phyloP scores from a whole-genome alignment of 2,888 invertebrate species.

The Drosophila sordidula region DNA sequence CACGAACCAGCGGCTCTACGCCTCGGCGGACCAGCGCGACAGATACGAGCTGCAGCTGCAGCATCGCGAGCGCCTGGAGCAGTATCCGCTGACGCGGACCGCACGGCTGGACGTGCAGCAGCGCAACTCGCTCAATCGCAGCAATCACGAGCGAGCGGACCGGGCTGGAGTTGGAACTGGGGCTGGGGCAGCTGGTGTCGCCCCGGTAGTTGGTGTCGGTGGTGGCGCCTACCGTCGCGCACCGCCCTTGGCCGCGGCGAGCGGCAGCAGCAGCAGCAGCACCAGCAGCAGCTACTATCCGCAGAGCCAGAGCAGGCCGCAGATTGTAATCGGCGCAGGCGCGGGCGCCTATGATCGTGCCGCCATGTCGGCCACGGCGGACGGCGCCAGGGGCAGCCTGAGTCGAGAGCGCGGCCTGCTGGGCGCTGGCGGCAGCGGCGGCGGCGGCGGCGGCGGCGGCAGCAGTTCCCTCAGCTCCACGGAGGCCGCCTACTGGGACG shows the following conservation, averaged over 20 bases:
- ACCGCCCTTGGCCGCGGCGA: slow-evolving; percentile 74
- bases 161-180: slow-evolving; percentile 28
- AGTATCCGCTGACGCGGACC: slow-evolving; percentile 83
- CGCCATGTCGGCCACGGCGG: slow-evolving; percentile 56
- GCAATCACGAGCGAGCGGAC: slow-evolving; percentile 85
- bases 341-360: slow-evolving; percentile 76
- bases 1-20: slow-evolving; percentile 82
- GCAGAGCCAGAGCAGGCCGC: slow-evolving; percentile 80
- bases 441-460: slow-evolving; percentile 51
- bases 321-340: slow-evolving; percentile 83
- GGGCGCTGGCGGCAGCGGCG: slow-evolving; percentile 46
- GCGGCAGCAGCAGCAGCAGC: slow-evolving; percentile 73
- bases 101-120: slow-evolving; percentile 85
- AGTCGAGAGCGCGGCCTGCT: slow-evolving; percentile 70
- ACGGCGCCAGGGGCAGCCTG: slow-evolving; percentile 55
- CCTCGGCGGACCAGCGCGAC: slow-evolving; percentile 82
- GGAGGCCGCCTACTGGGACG: slow-evolving; percentile 81
- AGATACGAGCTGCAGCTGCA: slow-evolving; percentile 82
- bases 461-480: slow-evolving; percentile 74
- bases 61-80: slow-evolving; percentile 82
- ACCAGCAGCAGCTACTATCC: slow-evolving; percentile 83
- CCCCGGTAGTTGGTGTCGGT: slow-evolving; percentile 35
- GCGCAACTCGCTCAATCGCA: slow-evolving; percentile 84
- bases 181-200: slow-evolving; percentile 25
- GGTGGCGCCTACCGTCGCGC: slow-evolving; percentile 69